Evolutionary conservation across 2,113 vertebrate species (phyloP).

Genomic region (Myodes glareolus): DNA sequence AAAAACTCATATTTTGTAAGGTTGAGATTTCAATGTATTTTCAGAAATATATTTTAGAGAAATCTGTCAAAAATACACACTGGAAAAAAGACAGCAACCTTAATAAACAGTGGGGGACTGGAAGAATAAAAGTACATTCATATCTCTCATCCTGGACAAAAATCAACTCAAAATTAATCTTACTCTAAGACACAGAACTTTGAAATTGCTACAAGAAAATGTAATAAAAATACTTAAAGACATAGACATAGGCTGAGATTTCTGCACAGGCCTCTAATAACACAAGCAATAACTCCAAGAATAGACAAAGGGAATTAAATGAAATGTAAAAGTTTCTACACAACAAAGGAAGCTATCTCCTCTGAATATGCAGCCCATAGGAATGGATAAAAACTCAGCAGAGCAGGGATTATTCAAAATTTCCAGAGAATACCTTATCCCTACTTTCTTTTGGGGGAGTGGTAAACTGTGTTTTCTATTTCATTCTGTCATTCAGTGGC

Average conservation of each 20-base stretch:
- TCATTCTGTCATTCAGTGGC: not conserved
- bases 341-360: not conserved
- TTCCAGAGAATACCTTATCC: not conserved
- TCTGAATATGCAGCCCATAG: not conserved
- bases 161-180: not conserved
- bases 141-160: not conserved
- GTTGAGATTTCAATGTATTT: slow-evolving; percentile 4
- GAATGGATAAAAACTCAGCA: not conserved
- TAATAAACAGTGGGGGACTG: not conserved
- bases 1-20: not conserved
- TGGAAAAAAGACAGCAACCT: not conserved
- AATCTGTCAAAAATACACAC: not conserved
- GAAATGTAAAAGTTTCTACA: not conserved
- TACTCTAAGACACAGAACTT: not conserved
- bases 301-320: not conserved
- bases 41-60: not conserved
- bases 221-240: not conserved
- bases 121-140: not conserved
- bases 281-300: not conserved
- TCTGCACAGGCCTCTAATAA: not conserved
- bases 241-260: not conserved
- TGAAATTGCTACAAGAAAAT: not conserved
- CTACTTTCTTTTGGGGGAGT: not conserved
- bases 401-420: not conserved
- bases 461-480: not conserved